Conservation (phyloP, 2,113 vertebrate species). For the Ahaetulla prasina region DNA sequence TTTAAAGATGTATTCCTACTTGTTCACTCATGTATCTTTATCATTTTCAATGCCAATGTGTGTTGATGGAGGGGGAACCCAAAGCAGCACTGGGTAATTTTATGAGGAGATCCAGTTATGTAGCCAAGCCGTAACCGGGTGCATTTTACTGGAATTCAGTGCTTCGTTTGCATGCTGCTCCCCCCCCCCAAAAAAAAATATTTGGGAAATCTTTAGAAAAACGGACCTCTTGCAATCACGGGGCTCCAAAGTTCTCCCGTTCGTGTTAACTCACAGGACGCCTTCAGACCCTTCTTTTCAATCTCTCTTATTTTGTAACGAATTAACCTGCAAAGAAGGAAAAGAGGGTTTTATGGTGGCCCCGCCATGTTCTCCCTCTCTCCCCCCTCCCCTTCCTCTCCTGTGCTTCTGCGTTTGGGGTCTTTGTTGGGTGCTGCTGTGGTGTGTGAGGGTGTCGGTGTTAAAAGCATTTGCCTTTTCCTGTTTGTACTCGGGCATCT, state of each 20-base stretch:
- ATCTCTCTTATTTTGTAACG: constrained; percentile 54
- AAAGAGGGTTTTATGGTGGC: constrained; percentile 38
- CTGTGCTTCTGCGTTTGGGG: constrained; percentile 16
- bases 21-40: constrained; percentile 46
- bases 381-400: background rate
- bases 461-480: constrained; percentile 48
- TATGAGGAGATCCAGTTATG: constrained; percentile 43
- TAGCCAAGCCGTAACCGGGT: constrained; percentile 54
- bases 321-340: constrained; percentile 62
- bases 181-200: background rate
- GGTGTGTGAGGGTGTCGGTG: constrained; percentile 7
- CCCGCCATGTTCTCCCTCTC: constrained; percentile 21
- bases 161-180: constrained; percentile 63
- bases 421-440: background rate
- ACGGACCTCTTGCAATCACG: background rate
- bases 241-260: constrained; percentile 33
- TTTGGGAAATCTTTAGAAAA: constrained; percentile 45
- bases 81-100: constrained; percentile 45
- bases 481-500: constrained; percentile 65
- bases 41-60: constrained; percentile 55
- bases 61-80: constrained; percentile 13
- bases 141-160: constrained; percentile 43
- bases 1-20: constrained; percentile 56
- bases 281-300: constrained; percentile 10
- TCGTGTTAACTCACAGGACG: constrained; percentile 13